Evolutionary conservation across 2,888 invertebrate species (phyloP).

Genomic region (Cybosia mesomella): DNA sequence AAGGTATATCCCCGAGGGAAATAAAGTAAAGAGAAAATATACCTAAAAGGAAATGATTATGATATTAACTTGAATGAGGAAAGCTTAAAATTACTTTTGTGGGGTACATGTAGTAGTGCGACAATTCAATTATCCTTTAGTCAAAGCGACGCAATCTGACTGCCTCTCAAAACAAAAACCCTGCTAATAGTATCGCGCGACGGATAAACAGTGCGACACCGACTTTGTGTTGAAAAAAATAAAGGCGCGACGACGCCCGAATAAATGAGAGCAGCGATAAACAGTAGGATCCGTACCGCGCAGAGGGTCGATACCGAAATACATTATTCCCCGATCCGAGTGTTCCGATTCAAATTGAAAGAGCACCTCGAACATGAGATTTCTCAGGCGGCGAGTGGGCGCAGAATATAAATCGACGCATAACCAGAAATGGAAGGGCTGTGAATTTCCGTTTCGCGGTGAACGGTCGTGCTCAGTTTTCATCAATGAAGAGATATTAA

Average conservation of each 20-base stretch:
- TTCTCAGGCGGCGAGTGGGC: constrained; percentile 86
- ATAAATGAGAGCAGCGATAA: constrained; percentile 86
- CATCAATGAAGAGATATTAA: constrained; percentile 58
- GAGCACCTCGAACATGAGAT: constrained; percentile 87
- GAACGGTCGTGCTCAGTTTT: constrained; percentile 64
- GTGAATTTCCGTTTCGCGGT: constrained; percentile 82
- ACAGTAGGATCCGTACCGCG: constrained; percentile 84
- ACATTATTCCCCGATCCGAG: constrained; percentile 87
- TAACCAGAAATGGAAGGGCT: constrained; percentile 85
- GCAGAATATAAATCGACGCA: constrained; percentile 87
- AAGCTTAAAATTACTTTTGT: constrained; percentile 48
- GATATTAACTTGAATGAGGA: constrained; percentile 15
- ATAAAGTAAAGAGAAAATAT: background rate
- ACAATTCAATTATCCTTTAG: constrained; percentile 81
- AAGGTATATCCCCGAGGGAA: background rate
- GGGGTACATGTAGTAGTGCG: constrained; percentile 64
- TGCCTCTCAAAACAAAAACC: constrained; percentile 81
- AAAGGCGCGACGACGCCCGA: constrained; percentile 85
- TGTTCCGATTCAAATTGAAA: constrained; percentile 88
- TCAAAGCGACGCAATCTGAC: constrained; percentile 75
- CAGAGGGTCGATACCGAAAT: constrained; percentile 86
- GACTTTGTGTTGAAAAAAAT: constrained; percentile 84
- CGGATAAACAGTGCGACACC: constrained; percentile 81
- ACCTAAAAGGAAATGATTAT: constrained; percentile 6
- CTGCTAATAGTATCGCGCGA: constrained; percentile 79